Base-by-base conservation (phyloP, 2,113 vertebrate species). In the Chlorodrepanis virens region DNA sequence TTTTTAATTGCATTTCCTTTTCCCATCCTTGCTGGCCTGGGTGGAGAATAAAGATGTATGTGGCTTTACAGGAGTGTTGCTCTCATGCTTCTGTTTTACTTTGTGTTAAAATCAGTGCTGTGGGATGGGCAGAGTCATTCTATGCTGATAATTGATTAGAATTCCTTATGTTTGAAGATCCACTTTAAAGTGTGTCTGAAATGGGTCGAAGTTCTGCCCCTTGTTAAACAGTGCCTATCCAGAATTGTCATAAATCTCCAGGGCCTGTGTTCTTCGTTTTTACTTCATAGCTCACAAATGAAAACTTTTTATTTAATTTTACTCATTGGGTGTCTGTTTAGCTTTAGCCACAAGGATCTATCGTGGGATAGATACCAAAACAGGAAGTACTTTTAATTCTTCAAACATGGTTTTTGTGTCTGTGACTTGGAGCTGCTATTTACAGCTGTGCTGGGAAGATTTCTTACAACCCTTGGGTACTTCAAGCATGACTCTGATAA, bases 21-120 rank as follows among this genome's bases (percentile, higher is more conserved):
- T 82, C 35, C 89, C 86, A 69, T 83, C 91, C 83, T 97, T 87
- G 94, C 95, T 96, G 83, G 93, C 89, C 88, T 91, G 92, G 91
- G 29, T 93, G 94, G 93, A 91, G 77, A 94, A 91, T 97, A 97
- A 97, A 97, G 60, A 94, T 50, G 12, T 53, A 70, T 3, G 4
- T 91, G 54, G 83, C 94, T 96, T 86, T 92, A 83, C 57, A 87
- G 69, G 18, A 83, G 6, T 47, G 31, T 76, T 87, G 29, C 12
- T 91, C 6, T 93, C 69, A 37, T 94, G 88, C 16, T 89, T 96
- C 74, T 93, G 69, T 54, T 93, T 91, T 42, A 84, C 44, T 92
- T 71, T 44, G 44, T 88, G 29, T 84, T 92, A 79, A 93, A 81
- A 65, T 71, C 40, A n/a, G 23, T 45, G 12, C 47, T 42, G 16